These are phyloP conservation scores for Choristoneura fumiferana DNA, from an alignment of 1,140 invertebrate species.

Conservation along the genomic window DNA sequence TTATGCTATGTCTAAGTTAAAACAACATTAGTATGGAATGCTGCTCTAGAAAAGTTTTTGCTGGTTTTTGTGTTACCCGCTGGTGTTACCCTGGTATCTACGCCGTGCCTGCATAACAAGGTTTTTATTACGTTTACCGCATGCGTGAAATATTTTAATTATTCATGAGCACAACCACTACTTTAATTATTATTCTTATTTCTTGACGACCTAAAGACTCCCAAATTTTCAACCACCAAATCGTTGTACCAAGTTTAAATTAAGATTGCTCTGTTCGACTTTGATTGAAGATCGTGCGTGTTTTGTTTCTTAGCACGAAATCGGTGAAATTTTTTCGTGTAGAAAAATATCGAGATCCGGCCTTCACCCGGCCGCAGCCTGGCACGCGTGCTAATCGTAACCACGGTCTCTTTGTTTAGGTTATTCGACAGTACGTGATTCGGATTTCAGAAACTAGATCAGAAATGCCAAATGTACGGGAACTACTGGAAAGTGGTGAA, in stretches of 20 bases:
- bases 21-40: background rate
- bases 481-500: conserved; percentile 32
- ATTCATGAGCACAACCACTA: background rate
- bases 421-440: conserved; percentile 45
- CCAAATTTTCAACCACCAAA: too few species aligned
- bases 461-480: conserved; percentile 29
- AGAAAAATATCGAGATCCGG: conserved; percentile 50
- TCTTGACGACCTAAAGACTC: background rate
- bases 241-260: too few species aligned
- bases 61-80: background rate
- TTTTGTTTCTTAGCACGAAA: conserved; percentile 38
- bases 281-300: too few species aligned
- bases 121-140: background rate
- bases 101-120: conserved; percentile 7
- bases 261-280: too few species aligned
- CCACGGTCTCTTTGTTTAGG: conserved; percentile 31
- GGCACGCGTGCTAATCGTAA: conserved; percentile 25
- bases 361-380: conserved; percentile 36
- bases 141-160: conserved; percentile 13
- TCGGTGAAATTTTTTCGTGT: conserved; percentile 47
- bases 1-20: background rate
- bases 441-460: conserved; percentile 31
- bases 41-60: conserved; percentile 10
- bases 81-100: conserved; percentile 2
- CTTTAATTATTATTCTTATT: background rate